Evolutionary conservation across 2,113 vertebrate species (phyloP).

Genomic region (Miniopterus natalensis): DNA sequence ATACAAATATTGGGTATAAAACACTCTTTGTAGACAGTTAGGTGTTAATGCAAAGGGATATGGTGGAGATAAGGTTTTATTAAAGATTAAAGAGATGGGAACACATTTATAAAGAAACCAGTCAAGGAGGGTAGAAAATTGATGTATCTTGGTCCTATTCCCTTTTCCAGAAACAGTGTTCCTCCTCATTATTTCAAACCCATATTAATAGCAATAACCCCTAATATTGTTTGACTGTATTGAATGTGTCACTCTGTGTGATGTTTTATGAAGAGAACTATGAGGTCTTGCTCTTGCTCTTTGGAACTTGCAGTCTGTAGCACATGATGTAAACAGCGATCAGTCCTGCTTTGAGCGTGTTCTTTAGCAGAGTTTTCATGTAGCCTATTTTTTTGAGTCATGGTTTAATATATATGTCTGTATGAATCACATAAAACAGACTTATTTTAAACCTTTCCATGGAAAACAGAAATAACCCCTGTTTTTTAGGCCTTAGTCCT

Average conservation of each 20-base stretch:
- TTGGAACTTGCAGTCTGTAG: slow-evolving; percentile 16
- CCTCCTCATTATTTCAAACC: background rate
- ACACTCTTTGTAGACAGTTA: background rate
- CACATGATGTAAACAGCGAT: background rate
- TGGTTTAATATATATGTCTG: slow-evolving; percentile 49
- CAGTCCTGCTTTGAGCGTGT: background rate
- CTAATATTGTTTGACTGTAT: background rate
- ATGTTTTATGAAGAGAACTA: background rate
- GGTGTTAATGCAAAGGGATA: background rate
- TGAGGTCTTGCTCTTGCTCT: slow-evolving; percentile 9
- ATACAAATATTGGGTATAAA: background rate
- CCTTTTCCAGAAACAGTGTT: background rate
- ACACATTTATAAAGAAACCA: background rate
- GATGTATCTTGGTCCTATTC: background rate
- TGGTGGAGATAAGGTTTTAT: background rate
- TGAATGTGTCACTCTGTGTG: background rate
- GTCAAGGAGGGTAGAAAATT: background rate
- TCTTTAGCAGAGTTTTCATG: slow-evolving; percentile 52
- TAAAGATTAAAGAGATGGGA: background rate
- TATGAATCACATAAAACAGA: background rate
- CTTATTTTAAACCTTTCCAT: slow-evolving; percentile 53
- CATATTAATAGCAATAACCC: background rate
- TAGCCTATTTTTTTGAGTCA: background rate
- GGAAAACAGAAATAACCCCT: slow-evolving; percentile 32
- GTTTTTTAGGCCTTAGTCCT: background rate